Conservation (phyloP, 2,113 vertebrate genomes). For the Rousettus leschenaultii region DNA sequence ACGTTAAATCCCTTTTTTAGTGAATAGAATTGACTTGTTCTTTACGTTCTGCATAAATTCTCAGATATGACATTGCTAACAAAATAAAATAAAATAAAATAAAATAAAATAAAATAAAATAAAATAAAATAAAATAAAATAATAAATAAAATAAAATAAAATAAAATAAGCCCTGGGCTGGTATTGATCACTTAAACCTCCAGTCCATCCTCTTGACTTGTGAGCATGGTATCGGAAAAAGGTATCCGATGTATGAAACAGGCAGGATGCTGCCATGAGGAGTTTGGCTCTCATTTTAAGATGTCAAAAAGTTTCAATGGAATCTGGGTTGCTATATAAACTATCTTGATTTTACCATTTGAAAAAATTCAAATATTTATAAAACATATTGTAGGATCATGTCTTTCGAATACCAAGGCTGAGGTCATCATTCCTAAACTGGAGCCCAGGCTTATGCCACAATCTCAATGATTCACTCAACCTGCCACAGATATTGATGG, state of each 20-base stretch:
- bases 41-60: not conserved
- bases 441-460: rapidly evolving
- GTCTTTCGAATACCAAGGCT: not conserved
- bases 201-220: not conserved
- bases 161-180: not conserved
- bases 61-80: not conserved
- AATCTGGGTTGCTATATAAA: not conserved
- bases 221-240: not conserved
- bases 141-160: not conserved
- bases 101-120: not conserved
- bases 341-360: not conserved
- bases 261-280: rapidly evolving
- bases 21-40: not conserved
- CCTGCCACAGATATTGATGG: not conserved
- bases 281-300: not conserved
- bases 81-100: not conserved
- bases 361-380: not conserved
- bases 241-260: not conserved
- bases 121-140: not conserved
- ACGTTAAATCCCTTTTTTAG: not conserved
- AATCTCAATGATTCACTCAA: not conserved
- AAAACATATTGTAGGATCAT: not conserved
- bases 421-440: not conserved
- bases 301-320: not conserved
- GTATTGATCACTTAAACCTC: not conserved